phyloP scores from a whole-genome alignment of 2,113 vertebrate genomes.

The Aspiorhynchus laticeps region DNA sequence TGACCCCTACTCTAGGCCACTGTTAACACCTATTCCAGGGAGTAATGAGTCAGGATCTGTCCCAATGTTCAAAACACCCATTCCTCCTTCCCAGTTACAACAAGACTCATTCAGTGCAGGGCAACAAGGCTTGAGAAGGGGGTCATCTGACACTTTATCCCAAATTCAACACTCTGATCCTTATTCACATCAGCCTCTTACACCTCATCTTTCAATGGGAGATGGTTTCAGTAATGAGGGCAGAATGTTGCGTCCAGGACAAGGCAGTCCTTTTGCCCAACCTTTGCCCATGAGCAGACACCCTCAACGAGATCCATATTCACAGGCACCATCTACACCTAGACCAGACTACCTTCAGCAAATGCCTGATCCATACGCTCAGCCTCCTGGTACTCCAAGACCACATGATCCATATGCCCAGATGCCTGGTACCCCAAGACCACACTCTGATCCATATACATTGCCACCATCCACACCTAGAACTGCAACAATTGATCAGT shows the following conservation, averaged over 20 bases:
- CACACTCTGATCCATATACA: conserved; percentile 58
- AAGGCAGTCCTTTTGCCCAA: conserved; percentile 78
- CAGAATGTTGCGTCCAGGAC: conserved; percentile 69
- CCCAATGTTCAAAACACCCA: conserved; percentile 85
- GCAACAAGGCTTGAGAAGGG: conserved; percentile 71
- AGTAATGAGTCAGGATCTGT: conserved; percentile 63
- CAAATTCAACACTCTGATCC: conserved; percentile 76
- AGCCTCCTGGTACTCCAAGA: conserved; percentile 80
- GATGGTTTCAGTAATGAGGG: conserved; percentile 78
- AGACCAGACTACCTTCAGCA: conserved; percentile 69
- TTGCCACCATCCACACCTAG: conserved; percentile 64
- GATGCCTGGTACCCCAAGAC: conserved; percentile 70
- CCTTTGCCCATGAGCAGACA: conserved; percentile 74
- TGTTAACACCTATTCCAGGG: conserved; percentile 73
- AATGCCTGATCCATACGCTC: conserved; percentile 65
- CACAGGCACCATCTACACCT: conserved; percentile 68
- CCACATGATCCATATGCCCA: conserved; percentile 82
- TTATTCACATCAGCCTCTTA: conserved; percentile 77
- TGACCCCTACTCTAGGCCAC: conserved; percentile 75
- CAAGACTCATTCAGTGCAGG: conserved; percentile 78
- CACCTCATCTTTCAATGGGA: conserved; percentile 76
- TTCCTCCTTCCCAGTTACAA: conserved; percentile 82
- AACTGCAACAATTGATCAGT: conserved; percentile 65
- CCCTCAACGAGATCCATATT: conserved; percentile 83
- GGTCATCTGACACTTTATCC: conserved; percentile 80